Evolutionary conservation across 2,113 vertebrate species (phyloP).

Genomic region (Neogobius melanostomus): DNA sequence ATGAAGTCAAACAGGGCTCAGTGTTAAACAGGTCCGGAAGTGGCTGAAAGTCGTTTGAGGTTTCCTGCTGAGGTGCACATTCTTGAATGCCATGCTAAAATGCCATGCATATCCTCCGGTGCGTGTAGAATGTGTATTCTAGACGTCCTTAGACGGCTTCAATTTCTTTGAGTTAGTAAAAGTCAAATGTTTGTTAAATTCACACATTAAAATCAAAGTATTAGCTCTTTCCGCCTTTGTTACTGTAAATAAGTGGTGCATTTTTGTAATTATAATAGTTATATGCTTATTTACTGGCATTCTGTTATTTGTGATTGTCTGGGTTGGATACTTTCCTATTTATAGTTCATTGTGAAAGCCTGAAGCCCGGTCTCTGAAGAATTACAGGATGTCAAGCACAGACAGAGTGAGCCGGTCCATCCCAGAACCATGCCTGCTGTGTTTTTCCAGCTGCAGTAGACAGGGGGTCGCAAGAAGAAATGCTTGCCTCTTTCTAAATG

Average conservation of each 20-base stretch:
- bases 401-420: slow-evolving; percentile 36
- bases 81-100: slow-evolving; percentile 48
- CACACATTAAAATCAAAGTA: too few relatives aligned
- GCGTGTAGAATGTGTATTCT: slow-evolving; percentile 12
- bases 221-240: too few relatives aligned
- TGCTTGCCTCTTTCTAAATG: slow-evolving; percentile 34
- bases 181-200: too few relatives aligned
- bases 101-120: slow-evolving; percentile 14
- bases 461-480: slow-evolving; percentile 33
- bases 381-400: slow-evolving; percentile 50
- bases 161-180: background rate
- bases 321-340: slow-evolving; percentile 25
- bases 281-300: slow-evolving; percentile 14
- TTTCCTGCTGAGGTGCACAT: slow-evolving; percentile 66
- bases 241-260: background rate
- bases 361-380: slow-evolving; percentile 29
- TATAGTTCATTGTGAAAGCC: slow-evolving; percentile 39
- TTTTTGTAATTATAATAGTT: slow-evolving; percentile 1
- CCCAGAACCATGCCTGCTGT: slow-evolving; percentile 28
- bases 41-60: slow-evolving; percentile 54
- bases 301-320: background rate
- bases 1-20: slow-evolving; percentile 41
- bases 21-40: slow-evolving; percentile 59
- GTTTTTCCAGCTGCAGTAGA: slow-evolving; percentile 70
- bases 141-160: background rate